Evolutionary conservation across 1,140 invertebrate genomes (phyloP), one percentile per base, ranked within the genome.

Genomic region (Bicyclus anynana): DNA sequence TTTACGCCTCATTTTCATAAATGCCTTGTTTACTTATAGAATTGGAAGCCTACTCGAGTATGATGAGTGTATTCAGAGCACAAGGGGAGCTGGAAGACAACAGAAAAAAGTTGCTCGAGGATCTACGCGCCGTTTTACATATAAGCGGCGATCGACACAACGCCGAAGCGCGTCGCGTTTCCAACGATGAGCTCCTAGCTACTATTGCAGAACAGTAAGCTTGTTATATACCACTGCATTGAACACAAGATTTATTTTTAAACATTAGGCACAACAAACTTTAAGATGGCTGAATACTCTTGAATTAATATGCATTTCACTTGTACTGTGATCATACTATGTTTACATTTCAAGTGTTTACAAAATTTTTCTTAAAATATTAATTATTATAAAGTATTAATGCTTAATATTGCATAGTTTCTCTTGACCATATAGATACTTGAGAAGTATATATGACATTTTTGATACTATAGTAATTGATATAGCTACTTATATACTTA

Each of bases 121-220:
- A 97, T 78, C 87, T 97, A 56, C 93, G 95, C 70, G 91, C 91
- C 74, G 90, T 93, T 77, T 92, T 98, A 66, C 95, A 95, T 87
- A 97, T 98, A 80, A 93, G 95, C 47, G 92, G 93, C 76, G 97
- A 98, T 84, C 91, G 97, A 65, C 96, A 98, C 85, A 93, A 94
- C 67, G 96, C 96, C 59, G 97, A 98, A 91, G 92, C 97, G 67
- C 90, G 96, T 60, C 91, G 96, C 76, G 96, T 95, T 62, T 94
- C 95, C 55, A 98, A 97, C 90, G 96, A 98, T 90, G 96, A 98
- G 81, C 93, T 94, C 81, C 89, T 98, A 50, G 91, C 93, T 67
- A 95, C 94, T 44, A 95, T 98, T 84, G 95, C 96, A 69, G 94
- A 96, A 77, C 93, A 94, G 96, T 97, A 91, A 92, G 92, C 77